Conservation (phyloP, 2,797 vertebrate genomes). For the Apogon talboti region DNA sequence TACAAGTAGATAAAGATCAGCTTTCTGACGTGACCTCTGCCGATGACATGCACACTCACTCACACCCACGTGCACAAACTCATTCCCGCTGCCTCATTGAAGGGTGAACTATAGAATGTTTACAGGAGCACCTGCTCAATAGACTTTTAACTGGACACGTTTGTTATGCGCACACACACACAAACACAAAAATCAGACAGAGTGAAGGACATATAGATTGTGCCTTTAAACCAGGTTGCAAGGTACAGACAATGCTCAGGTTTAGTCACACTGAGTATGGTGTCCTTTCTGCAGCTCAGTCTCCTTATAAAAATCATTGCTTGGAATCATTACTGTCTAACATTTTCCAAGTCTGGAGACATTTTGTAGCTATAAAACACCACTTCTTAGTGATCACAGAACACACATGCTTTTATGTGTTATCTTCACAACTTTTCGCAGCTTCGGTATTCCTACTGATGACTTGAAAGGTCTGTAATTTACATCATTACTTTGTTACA, state of each 20-base stretch:
- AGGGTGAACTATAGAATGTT: constrained; percentile 40
- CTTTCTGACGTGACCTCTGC: constrained; percentile 64
- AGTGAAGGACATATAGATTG: constrained; percentile 46
- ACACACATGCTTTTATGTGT: constrained; percentile 24
- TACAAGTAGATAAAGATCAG: constrained; percentile 64
- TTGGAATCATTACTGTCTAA: constrained; percentile 9
- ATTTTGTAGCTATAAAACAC: constrained; percentile 15
- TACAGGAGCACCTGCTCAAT: constrained; percentile 43
- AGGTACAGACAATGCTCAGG: neutral
- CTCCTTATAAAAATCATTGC: constrained; percentile 1
- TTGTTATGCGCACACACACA: constrained; percentile 16
- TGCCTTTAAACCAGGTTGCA: constrained; percentile 12
- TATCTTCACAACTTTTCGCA: too few relatives aligned
- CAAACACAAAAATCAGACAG: constrained; percentile 14
- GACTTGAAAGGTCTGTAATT: too few relatives aligned
- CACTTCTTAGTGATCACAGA: constrained; percentile 18
- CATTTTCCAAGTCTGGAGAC: constrained; percentile 5
- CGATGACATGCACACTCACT: constrained; percentile 51
- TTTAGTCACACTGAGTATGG: constrained; percentile 1
- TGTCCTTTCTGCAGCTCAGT: neutral
- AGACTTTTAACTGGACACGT: constrained; percentile 35
- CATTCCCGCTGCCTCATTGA: constrained; percentile 17
- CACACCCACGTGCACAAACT: constrained; percentile 19
- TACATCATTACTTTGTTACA: too few relatives aligned
- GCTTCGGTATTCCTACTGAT: too few relatives aligned